Conservation (phyloP, 2,797 vertebrate genomes). For the Cossypha niveicapilla region DNA sequence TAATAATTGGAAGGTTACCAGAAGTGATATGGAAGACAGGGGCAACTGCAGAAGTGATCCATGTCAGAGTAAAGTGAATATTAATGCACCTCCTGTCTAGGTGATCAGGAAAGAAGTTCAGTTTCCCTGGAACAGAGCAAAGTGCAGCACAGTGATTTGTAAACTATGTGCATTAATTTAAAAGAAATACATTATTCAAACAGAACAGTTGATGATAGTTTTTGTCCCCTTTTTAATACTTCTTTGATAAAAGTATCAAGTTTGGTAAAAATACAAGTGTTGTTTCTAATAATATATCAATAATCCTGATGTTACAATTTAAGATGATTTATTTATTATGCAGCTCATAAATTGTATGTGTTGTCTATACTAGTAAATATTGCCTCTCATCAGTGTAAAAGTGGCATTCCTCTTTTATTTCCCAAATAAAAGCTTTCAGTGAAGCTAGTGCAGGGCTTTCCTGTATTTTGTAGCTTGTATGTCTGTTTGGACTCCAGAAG, state of each 20-base stretch:
- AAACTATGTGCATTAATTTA: conserved; percentile 22
- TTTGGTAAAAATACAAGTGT: background rate
- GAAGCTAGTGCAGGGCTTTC: background rate
- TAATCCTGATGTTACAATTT: conserved; percentile 40
- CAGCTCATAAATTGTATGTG: conserved; percentile 42
- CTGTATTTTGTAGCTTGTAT: background rate
- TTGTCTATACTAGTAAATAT: background rate
- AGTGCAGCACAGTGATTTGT: conserved; percentile 54
- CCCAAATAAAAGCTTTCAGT: background rate
- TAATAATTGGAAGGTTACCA: conserved; percentile 46
- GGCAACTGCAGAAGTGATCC: conserved; percentile 1
- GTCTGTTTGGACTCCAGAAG: background rate
- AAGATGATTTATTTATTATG: conserved; percentile 53
- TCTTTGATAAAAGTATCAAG: background rate
- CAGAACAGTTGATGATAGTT: conserved; percentile 36
- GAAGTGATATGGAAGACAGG: background rate
- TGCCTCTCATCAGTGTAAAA: background rate
- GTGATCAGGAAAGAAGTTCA: background rate
- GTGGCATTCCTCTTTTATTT: background rate
- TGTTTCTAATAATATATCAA: conserved; percentile 57
- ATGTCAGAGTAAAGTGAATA: background rate
- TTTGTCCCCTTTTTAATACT: background rate
- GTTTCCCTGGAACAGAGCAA: background rate
- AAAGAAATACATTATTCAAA: conserved; percentile 36
- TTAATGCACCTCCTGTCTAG: background rate